phyloP scores from a whole-genome alignment of 2,113 vertebrate genomes.

The Suncus etruscus region DNA sequence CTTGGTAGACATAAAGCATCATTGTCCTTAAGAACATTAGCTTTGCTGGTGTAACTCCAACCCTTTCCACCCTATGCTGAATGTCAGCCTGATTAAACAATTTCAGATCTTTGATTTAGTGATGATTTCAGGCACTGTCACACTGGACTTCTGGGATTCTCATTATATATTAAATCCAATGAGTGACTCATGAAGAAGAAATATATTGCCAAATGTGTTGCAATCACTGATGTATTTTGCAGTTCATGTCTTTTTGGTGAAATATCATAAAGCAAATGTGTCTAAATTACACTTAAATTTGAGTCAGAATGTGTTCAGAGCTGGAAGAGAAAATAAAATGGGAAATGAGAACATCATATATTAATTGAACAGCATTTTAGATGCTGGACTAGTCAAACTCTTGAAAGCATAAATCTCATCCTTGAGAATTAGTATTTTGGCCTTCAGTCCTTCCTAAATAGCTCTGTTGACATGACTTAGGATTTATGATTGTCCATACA shows the following conservation, averaged over 20 bases:
- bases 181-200: conserved; percentile 61
- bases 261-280: conserved; percentile 66
- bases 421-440: conserved; percentile 51
- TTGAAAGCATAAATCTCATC: conserved; percentile 56
- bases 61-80: neutral
- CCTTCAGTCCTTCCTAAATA: conserved; percentile 37
- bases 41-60: conserved; percentile 17
- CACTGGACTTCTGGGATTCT: conserved; percentile 60
- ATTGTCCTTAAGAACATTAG: neutral
- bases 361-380: conserved; percentile 64
- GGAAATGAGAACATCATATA: conserved; percentile 64
- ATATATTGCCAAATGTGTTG: conserved; percentile 61
- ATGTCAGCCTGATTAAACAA: conserved; percentile 50
- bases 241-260: conserved; percentile 59
- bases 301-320: conserved; percentile 48
- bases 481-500: conserved; percentile 62
- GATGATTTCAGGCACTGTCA: conserved; percentile 38
- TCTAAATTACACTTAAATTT: conserved; percentile 24
- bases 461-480: conserved; percentile 53
- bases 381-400: conserved; percentile 29
- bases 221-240: conserved; percentile 63
- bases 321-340: conserved; percentile 69
- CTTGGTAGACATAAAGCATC: neutral
- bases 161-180: conserved; percentile 46
- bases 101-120: neutral